These are phyloP conservation scores for Zoanthus sansibaricus DNA, from an alignment of 92 coral and sea anemone species.

Conservation along the genomic window DNA sequence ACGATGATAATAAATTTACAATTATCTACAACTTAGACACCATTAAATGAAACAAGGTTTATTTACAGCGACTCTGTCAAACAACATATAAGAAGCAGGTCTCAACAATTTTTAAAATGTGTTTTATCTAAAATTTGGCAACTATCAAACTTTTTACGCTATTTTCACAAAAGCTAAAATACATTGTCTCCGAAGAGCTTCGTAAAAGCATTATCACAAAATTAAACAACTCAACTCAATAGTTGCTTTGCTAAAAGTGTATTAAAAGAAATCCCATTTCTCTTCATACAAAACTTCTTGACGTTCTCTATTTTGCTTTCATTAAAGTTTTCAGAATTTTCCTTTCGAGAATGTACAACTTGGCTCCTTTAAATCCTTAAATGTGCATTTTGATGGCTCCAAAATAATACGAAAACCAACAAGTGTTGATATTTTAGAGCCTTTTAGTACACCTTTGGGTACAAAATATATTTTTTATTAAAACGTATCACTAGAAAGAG, in stretches of 20 bases:
- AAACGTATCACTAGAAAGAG: background rate
- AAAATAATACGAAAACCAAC: background rate
- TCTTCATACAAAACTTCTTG: background rate
- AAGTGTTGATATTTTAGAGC: background rate
- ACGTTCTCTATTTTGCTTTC: background rate
- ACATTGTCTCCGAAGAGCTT: background rate
- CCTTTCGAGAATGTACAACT: background rate
- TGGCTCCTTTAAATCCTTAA: background rate
- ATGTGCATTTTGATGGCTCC: background rate
- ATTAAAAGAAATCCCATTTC: background rate
- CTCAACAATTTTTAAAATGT: background rate
- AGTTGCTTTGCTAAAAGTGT: background rate
- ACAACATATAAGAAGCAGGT: background rate
- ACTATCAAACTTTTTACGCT: background rate
- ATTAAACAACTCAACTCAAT: background rate
- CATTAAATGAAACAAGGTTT: background rate
- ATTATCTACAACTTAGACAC: background rate
- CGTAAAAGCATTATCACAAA: background rate
- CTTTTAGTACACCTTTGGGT: background rate
- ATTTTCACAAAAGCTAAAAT: background rate
- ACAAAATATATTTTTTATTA: background rate
- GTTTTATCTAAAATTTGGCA: background rate
- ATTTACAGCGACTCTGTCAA: conserved; percentile 7
- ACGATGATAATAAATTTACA: background rate
- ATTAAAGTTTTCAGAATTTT: background rate